Evolutionary conservation across 2,113 vertebrate species (phyloP), one percentile per base, ranked within the genome.

Genomic region (Labrus mixtus): DNA sequence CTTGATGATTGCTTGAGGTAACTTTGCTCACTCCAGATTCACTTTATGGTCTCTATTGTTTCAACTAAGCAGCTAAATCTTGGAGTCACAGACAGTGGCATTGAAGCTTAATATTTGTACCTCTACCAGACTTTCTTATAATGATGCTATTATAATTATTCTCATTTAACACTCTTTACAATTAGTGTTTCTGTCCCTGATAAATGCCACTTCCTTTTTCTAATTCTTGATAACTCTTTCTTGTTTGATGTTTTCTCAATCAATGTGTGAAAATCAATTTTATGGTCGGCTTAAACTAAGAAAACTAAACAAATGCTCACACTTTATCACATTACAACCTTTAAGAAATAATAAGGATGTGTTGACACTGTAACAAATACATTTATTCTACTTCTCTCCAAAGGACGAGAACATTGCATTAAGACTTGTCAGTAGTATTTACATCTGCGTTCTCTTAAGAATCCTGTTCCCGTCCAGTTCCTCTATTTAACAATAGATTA

Each of bases 361-460:
- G 46, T 19, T 19, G 3, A 50, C 54, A 66, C 61, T 56, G 41
- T 56, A 61, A 22, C 4, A 10, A 20, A 25, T 56, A 46, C 16
- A 8, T 65, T 16, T 3, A 10, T 13, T 13, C 2, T 53, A 4
- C 19, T 54, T 22, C 36, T 58, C 8, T 51, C 33, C 33, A 10
- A 78, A 53, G 43, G 17, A 77, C 25, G 17, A 39, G 19, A 17
- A 46, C 19, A 10, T 20, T 56, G 16, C 46, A 23, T 71, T 39
- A 50, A 19, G 1, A 55, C 25, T 15, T 66, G 54, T 64, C 64
- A 61, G 41, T 61, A 11, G 33, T 9, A 61, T 61, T 56, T 11
- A 61, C 55, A 70, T 67, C 10, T 25, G 46, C 13, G 29, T 46
- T 63, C 11, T 16, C 17, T 74, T n/a, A 22, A 41, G 41, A 56